Evolutionary conservation across 2,797 vertebrate genomes (phyloP).

Genomic region (Sebastes iracundus): DNA sequence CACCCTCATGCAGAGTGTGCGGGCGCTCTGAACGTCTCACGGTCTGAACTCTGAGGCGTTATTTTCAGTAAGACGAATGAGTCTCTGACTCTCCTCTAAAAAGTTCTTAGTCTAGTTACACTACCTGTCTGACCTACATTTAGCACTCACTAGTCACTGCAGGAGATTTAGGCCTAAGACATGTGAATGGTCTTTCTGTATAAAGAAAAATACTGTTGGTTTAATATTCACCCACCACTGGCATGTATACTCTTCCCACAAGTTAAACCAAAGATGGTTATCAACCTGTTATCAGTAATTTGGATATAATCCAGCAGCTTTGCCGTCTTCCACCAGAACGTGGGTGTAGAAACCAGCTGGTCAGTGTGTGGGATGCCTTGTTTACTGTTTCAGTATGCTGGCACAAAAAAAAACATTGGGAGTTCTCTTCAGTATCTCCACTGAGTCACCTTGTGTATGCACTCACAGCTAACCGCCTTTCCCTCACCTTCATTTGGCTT

Average conservation of each 20-base stretch:
- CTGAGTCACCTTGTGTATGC: conserved; percentile 41
- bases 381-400: conserved; percentile 77
- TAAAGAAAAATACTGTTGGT: background rate
- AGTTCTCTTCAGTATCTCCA: conserved; percentile 62
- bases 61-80: conserved; percentile 30
- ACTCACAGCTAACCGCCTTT: conserved; percentile 15
- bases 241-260: conserved; percentile 17
- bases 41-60: conserved; percentile 17
- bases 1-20: conserved; percentile 8
- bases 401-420: conserved; percentile 54
- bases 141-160: conserved; percentile 8
- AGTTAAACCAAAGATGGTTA: conserved; percentile 58
- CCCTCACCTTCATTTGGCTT: conserved; percentile 13
- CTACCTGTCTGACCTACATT: conserved; percentile 56
- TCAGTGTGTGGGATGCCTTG: conserved; percentile 79
- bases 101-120: conserved; percentile 31
- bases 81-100: conserved; percentile 36
- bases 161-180: background rate
- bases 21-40: conserved; percentile 10
- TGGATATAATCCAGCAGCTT: conserved; percentile 72
- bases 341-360: conserved; percentile 83
- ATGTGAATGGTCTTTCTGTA: background rate
- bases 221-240: background rate
- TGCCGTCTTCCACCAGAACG: conserved; percentile 75
- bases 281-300: conserved; percentile 70